These are phyloP conservation scores for Ptychoptera albimana DNA, from an alignment of 2,888 invertebrate species.

Conservation along the genomic window DNA sequence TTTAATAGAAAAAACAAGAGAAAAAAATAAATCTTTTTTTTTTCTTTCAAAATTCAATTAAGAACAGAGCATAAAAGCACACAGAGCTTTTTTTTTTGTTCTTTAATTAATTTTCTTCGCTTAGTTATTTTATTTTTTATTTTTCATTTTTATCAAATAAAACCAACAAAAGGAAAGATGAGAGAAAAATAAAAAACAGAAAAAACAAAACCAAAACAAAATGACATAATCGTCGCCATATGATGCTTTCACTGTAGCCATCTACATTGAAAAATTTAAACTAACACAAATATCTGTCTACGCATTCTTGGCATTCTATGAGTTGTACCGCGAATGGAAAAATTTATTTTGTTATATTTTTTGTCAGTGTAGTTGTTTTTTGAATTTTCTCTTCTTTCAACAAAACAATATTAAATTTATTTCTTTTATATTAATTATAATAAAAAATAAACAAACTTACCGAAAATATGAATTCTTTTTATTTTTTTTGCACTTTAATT, in stretches of 20 bases:
- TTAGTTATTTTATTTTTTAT: too few relatives aligned
- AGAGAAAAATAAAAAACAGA: too few relatives aligned
- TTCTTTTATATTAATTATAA: not conserved
- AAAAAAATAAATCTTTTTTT: too few relatives aligned
- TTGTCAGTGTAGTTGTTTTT: not conserved
- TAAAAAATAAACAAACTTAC: not conserved
- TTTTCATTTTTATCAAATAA: too few relatives aligned
- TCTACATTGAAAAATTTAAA: slow-evolving; percentile 16
- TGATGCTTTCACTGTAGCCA: slow-evolving; percentile 12
- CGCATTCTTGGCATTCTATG: slow-evolving; percentile 7
- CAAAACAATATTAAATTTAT: not conserved
- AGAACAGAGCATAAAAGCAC: too few relatives aligned
- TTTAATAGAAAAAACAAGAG: too few relatives aligned
- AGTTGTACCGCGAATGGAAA: slow-evolving; percentile 8
- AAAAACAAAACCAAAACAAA: not conserved
- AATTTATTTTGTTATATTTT: not conserved
- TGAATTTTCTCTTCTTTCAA: not conserved
- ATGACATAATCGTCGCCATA: slow-evolving; percentile 1
- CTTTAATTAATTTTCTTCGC: too few relatives aligned
- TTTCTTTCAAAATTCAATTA: too few relatives aligned
- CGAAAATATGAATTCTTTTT: too few relatives aligned
- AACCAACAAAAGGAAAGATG: too few relatives aligned
- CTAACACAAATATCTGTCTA: slow-evolving; percentile 10
- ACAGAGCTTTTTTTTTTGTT: too few relatives aligned
- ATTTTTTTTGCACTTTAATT: too few relatives aligned